Conservation (phyloP, 1,140 invertebrate species). For the Cherax destructor region DNA sequence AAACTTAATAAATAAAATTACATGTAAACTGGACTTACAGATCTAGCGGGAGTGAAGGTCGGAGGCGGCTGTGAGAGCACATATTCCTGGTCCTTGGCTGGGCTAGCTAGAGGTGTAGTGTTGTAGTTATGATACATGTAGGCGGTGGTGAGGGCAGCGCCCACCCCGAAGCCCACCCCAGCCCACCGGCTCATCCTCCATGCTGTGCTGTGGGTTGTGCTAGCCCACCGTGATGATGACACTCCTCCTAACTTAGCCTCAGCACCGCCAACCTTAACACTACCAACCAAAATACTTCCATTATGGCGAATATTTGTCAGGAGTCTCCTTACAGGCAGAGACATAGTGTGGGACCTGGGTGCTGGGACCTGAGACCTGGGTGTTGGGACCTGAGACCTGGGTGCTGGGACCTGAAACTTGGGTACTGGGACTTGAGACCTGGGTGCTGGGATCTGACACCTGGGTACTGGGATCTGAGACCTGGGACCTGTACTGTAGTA, state of each 20-base stretch:
- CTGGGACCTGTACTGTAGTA: too few relatives aligned
- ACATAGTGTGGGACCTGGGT: background rate
- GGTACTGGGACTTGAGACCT: too few relatives aligned
- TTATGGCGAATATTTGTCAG: background rate
- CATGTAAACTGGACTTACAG: constrained; percentile 18
- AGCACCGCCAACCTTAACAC: background rate
- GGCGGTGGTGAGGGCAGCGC: constrained; percentile 6
- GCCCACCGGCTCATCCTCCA: constrained; percentile 21
- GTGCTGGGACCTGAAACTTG: too few relatives aligned
- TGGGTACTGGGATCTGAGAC: too few relatives aligned
- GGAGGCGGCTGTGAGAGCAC: constrained; percentile 43
- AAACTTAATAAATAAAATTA: too few relatives aligned
- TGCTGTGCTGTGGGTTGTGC: background rate
- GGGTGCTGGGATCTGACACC: too few relatives aligned
- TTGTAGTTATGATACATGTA: constrained; percentile 45
- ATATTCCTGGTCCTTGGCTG: constrained; percentile 45
- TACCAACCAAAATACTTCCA: constrained; percentile 4
- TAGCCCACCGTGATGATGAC: background rate
- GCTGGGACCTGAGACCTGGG: too few relatives aligned
- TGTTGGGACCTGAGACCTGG: too few relatives aligned
- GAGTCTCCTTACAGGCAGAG: constrained; percentile 18
- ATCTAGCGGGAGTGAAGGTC: constrained; percentile 9
- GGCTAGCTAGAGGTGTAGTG: constrained; percentile 42
- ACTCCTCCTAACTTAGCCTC: constrained; percentile 31
- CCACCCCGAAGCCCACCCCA: constrained; percentile 33